These are phyloP conservation scores for Tipula lateralis DNA, from an alignment of 2,888 invertebrate species.

Conservation along the genomic window DNA sequence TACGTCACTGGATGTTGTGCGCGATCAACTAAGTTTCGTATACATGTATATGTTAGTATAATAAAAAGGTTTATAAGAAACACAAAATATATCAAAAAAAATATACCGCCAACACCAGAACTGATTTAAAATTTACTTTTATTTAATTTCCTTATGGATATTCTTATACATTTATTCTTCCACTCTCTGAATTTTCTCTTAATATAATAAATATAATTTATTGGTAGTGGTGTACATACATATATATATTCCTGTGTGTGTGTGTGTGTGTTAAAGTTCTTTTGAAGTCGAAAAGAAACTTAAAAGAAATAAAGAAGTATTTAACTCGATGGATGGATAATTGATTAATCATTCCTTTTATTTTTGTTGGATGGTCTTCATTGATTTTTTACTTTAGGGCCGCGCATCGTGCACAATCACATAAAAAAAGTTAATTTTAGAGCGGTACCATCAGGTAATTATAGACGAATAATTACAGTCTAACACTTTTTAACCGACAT, in stretches of 20 bases:
- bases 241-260: background rate
- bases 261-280: background rate
- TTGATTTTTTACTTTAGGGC: background rate
- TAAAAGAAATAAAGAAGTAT: constrained; percentile 21
- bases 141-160: constrained; percentile 24
- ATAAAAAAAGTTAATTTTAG: constrained; percentile 26
- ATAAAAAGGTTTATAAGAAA: background rate
- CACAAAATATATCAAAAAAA: background rate
- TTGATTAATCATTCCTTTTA: constrained; percentile 27
- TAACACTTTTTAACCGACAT: constrained; percentile 2
- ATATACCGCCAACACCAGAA: background rate
- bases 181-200: background rate
- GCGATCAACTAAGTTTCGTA: background rate
- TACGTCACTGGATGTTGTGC: background rate
- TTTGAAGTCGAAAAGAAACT: background rate
- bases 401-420: background rate
- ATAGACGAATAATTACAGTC: constrained; percentile 28
- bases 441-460: constrained; percentile 27
- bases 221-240: background rate
- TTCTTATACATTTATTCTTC: background rate
- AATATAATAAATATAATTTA: background rate
- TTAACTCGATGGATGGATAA: constrained; percentile 12
- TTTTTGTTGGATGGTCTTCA: constrained; percentile 24
- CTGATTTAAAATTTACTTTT: constrained; percentile 11
- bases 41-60: background rate